Percentiles rank a stretch among this genome's conserved stretches.
phyloP scores from a whole-genome alignment of 2,113 vertebrate species.

The Entomyzon cyanotis region DNA sequence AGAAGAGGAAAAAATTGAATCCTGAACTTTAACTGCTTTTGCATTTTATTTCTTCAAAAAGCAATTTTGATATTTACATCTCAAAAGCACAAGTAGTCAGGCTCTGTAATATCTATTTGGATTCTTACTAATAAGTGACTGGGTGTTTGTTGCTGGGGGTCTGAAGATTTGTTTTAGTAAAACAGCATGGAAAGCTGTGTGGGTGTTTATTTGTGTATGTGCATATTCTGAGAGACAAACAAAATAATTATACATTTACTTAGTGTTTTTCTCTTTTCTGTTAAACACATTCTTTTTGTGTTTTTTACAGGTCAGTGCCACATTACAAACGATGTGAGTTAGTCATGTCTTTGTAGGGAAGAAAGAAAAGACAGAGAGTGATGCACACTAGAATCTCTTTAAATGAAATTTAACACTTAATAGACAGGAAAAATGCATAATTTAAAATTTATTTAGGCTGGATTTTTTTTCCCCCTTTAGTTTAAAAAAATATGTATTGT shows the following conservation, averaged over 20 bases:
- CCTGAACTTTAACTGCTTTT: slow-evolving; percentile 56
- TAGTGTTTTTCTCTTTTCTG: not conserved
- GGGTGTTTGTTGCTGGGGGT: not conserved
- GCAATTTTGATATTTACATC: slow-evolving; percentile 45
- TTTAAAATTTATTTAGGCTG: not conserved
- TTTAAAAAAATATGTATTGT: not conserved
- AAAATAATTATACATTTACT: not conserved
- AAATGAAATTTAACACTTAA: not conserved
- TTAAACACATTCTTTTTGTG: not conserved
- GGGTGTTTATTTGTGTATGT: not conserved
- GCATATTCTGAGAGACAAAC: not conserved
- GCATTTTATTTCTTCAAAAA: slow-evolving; percentile 47
- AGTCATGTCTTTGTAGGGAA: not conserved
- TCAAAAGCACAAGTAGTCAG: slow-evolving; percentile 26
- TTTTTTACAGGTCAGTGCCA: not conserved
- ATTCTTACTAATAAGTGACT: not conserved
- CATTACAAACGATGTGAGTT: not conserved
- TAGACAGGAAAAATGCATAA: not conserved
- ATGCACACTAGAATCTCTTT: not conserved
- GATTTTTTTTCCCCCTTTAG: not conserved
- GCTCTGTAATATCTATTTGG: slow-evolving; percentile 3
- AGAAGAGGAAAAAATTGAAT: slow-evolving; percentile 41
- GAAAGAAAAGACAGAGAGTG: not conserved
- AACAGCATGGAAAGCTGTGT: not conserved
- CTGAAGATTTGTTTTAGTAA: slow-evolving; percentile 27